phyloP scores from a whole-genome alignment of 1,140 invertebrate genomes.

The Drosophila nikananu region DNA sequence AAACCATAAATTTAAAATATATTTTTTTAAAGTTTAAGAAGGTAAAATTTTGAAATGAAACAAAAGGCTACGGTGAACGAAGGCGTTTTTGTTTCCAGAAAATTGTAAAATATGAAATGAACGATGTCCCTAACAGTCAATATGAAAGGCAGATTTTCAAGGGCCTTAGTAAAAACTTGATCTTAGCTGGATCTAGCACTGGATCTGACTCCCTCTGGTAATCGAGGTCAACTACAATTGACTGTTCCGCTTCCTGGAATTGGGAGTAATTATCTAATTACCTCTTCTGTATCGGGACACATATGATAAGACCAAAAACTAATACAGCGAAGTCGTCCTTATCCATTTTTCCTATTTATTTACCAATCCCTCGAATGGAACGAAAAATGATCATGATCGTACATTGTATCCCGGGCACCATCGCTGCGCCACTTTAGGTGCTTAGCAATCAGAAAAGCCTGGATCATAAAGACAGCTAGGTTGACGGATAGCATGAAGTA shows the following conservation, averaged over 20 bases:
- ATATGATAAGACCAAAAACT: not conserved
- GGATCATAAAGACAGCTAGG: slow-evolving; percentile 37
- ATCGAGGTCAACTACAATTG: no score
- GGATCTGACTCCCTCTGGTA: no score
- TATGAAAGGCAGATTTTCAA: not conserved
- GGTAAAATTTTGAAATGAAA: not conserved
- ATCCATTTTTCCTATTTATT: not conserved
- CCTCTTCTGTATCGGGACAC: not conserved
- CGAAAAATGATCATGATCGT: slow-evolving; percentile 4
- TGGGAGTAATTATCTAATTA: no score
- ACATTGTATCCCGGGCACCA: not conserved
- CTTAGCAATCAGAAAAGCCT: slow-evolving; percentile 41
- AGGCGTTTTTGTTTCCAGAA: not conserved
- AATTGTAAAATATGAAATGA: not conserved
- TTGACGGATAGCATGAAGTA: slow-evolving; percentile 58
- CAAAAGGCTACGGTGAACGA: not conserved
- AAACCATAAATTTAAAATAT: not conserved
- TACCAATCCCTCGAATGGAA: slow-evolving; percentile 22
- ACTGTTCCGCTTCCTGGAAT: no score
- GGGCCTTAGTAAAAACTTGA: no score
- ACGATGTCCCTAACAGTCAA: no score
- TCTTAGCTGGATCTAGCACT: no score
- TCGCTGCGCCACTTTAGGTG: slow-evolving; percentile 47
- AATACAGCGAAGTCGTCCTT: no score
- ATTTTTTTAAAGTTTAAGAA: not conserved